A percentile compares a stretch with the other conserved stretches of the same genome.
Conservation (phyloP, 2,888 invertebrate species). For the Nomada ferruginata region DNA sequence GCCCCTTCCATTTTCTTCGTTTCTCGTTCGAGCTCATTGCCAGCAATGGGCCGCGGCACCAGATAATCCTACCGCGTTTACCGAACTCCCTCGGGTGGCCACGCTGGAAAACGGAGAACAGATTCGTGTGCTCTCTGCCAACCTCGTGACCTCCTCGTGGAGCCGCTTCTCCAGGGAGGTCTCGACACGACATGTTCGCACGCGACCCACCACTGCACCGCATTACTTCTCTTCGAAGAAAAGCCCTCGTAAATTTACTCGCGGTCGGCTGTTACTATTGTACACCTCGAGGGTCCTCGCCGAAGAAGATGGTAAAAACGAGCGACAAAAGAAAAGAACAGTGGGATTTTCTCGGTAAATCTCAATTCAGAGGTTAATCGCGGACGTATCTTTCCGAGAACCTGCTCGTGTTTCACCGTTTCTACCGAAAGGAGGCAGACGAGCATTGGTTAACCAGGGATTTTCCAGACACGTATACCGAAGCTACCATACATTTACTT, state of each 20-base stretch:
- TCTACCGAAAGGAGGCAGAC: neutral
- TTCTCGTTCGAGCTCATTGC: slow-evolving; percentile 38
- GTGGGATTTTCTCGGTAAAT: slow-evolving; percentile 42
- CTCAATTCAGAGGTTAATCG: slow-evolving; percentile 50
- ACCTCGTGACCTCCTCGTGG: neutral
- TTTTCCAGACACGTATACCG: neutral
- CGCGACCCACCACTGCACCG: slow-evolving; percentile 6
- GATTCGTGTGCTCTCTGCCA: slow-evolving; percentile 39
- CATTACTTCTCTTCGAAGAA: neutral
- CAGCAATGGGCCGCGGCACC: slow-evolving; percentile 68
- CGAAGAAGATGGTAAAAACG: neutral
- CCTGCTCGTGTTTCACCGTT: slow-evolving; percentile 9
- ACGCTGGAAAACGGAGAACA: slow-evolving; percentile 57
- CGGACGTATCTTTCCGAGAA: slow-evolving; percentile 5
- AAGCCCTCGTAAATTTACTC: slow-evolving; percentile 50
- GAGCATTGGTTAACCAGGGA: neutral
- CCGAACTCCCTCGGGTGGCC: slow-evolving; percentile 58
- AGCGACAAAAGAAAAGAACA: slow-evolving; percentile 13
- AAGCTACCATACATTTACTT: no score
- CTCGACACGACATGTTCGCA: slow-evolving; percentile 32
- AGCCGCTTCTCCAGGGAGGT: slow-evolving; percentile 14
- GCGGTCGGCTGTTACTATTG: slow-evolving; percentile 18
- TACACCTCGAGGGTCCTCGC: slow-evolving; percentile 11
- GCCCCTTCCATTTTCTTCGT: slow-evolving; percentile 56
- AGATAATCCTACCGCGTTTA: slow-evolving; percentile 77